These are phyloP conservation scores for Cheilosia variabilis DNA, from an alignment of 2,888 invertebrate genomes.

Conservation along the genomic window DNA sequence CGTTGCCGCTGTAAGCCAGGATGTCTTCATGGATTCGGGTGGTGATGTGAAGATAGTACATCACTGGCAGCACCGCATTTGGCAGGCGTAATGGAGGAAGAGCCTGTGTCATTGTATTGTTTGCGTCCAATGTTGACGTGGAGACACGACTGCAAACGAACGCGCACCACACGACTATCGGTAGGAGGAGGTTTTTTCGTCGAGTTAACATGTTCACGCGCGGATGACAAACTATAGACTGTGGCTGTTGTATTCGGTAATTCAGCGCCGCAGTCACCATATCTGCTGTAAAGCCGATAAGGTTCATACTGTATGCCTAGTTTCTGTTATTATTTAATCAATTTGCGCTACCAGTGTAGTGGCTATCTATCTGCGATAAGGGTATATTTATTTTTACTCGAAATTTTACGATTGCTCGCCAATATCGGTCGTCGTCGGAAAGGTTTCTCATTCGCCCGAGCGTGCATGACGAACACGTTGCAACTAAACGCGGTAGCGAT, in stretches of 20 bases:
- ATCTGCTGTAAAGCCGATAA: slow-evolving; percentile 47
- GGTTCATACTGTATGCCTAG: slow-evolving; percentile 6
- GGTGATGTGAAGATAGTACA: slow-evolving; percentile 84
- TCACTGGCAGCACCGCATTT: slow-evolving; percentile 84
- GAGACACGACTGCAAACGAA: slow-evolving; percentile 19
- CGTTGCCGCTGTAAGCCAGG: slow-evolving; percentile 79
- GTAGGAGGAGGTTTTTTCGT: slow-evolving; percentile 15
- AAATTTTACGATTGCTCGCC: not conserved
- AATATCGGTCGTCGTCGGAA: not conserved
- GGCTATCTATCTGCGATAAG: not conserved
- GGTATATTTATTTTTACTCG: not conserved
- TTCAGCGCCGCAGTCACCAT: slow-evolving; percentile 28
- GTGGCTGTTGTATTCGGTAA: slow-evolving; percentile 21
- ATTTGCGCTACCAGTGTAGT: slow-evolving; percentile 6
- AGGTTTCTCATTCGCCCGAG: not conserved
- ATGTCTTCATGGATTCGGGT: slow-evolving; percentile 79
- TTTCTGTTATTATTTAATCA: slow-evolving; percentile 28
- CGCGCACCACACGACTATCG: slow-evolving; percentile 32
- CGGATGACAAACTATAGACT: slow-evolving; percentile 50
- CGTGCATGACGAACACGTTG: not conserved
- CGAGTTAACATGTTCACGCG: slow-evolving; percentile 55
- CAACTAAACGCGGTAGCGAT: not conserved
- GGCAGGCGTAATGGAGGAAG: slow-evolving; percentile 84
- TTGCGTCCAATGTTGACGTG: slow-evolving; percentile 12
- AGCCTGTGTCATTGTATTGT: not conserved